These are phyloP conservation scores for Lagopus muta DNA, from an alignment of 2,113 vertebrate genomes.

Conservation along the genomic window DNA sequence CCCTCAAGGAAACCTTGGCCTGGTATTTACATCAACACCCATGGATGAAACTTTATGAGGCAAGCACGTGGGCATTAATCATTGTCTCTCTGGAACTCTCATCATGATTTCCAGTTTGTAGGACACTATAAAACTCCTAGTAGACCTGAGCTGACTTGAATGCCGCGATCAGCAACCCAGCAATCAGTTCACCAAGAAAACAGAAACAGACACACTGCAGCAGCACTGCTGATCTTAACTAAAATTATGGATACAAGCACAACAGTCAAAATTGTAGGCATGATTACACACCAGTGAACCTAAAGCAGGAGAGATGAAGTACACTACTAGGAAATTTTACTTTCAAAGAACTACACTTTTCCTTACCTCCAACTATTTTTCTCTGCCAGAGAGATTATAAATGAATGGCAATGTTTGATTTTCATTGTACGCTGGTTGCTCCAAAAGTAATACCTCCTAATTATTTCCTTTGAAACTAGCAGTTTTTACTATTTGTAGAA, in stretches of 20 bases:
- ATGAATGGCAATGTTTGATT: neutral
- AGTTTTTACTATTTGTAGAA: no score
- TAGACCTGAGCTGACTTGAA: neutral
- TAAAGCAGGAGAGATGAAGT: neutral
- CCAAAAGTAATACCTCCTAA: no score
- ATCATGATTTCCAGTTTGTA: neutral
- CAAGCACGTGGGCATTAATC: neutral
- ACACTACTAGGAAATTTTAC: neutral
- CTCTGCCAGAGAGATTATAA: neutral
- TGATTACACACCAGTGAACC: neutral
- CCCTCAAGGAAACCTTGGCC: neutral
- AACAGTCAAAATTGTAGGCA: neutral
- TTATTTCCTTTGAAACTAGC: no score
- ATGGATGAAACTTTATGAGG: neutral
- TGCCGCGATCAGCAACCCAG: neutral
- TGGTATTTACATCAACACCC: conserved; percentile 3
- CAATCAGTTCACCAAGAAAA: neutral
- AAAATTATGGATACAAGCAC: neutral
- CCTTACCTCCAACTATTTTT: neutral
- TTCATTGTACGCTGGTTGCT: neutral
- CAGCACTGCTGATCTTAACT: neutral
- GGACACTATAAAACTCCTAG: neutral
- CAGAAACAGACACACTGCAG: neutral
- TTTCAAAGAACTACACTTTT: neutral
- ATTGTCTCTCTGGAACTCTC: neutral